A percentile compares a stretch with the other conserved stretches of the same genome.
phyloP scores from a whole-genome alignment of 2,888 invertebrate genomes.

The Ferrisia virgata region DNA sequence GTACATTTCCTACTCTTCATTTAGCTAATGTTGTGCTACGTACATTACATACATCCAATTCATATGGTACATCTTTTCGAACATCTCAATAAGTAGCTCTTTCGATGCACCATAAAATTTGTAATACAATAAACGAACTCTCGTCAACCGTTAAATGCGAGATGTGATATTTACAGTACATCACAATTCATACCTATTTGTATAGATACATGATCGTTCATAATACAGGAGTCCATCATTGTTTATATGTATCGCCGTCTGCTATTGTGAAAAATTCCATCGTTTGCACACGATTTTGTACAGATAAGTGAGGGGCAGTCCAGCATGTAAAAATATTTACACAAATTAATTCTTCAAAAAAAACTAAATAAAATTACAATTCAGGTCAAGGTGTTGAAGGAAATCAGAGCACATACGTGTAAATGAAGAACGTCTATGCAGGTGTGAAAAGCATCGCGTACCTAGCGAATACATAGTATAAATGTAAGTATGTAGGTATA shows the following conservation, averaged over 20 bases:
- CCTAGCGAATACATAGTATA: too few species aligned
- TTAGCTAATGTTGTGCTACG: too few species aligned
- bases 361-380: neutral
- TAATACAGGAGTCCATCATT: neutral
- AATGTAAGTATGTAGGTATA: too few species aligned
- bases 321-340: slow-evolving; percentile 4
- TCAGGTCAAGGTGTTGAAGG: neutral
- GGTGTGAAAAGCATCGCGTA: neutral
- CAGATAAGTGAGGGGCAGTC: neutral
- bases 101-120: neutral
- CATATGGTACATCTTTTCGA: neutral
- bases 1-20: too few species aligned
- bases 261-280: neutral
- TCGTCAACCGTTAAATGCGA: neutral
- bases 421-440: neutral
- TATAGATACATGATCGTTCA: neutral
- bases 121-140: neutral
- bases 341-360: neutral
- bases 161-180: neutral
- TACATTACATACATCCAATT: too few species aligned
- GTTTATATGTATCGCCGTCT: too few species aligned
- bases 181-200: neutral
- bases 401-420: slow-evolving; percentile 22
- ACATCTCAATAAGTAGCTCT: neutral
- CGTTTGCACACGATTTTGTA: neutral